Evolutionary conservation across 2,113 vertebrate genomes (phyloP).

Genomic region (Cervus canadensis): DNA sequence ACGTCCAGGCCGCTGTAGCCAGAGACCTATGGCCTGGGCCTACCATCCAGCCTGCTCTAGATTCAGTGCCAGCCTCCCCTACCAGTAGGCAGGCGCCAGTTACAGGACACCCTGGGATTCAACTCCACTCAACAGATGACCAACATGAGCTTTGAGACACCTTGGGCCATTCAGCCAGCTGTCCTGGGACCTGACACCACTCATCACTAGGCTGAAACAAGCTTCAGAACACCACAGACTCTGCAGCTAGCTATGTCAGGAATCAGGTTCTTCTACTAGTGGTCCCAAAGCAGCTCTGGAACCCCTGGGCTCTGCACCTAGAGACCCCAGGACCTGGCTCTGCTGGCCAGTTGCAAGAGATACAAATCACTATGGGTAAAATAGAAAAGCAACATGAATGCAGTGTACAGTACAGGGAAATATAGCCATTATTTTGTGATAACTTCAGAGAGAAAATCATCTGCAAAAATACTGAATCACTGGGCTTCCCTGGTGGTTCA

Average conservation of each 20-base stretch:
- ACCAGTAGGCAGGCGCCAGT: background rate
- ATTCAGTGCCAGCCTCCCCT: background rate
- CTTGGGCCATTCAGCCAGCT: background rate
- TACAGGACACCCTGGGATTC: background rate
- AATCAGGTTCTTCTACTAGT: background rate
- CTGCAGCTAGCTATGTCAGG: background rate
- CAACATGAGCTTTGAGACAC: background rate
- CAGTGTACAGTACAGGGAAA: accelerated
- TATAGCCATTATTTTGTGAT: background rate
- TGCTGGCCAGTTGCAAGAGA: background rate
- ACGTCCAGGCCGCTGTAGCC: background rate
- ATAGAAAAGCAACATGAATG: background rate
- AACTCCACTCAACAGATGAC: background rate
- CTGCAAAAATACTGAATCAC: background rate
- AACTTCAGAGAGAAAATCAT: background rate
- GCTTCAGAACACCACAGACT: background rate
- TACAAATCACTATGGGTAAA: background rate
- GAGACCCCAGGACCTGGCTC: background rate
- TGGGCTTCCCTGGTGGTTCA: too few species aligned
- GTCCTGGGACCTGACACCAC: background rate
- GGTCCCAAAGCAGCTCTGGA: background rate
- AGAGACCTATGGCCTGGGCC: background rate
- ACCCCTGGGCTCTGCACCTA: background rate
- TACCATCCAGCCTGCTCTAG: background rate
- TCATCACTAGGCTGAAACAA: background rate